phyloP scores from a whole-genome alignment of 2,888 invertebrate species.

The Rhorus exstirpatorius region DNA sequence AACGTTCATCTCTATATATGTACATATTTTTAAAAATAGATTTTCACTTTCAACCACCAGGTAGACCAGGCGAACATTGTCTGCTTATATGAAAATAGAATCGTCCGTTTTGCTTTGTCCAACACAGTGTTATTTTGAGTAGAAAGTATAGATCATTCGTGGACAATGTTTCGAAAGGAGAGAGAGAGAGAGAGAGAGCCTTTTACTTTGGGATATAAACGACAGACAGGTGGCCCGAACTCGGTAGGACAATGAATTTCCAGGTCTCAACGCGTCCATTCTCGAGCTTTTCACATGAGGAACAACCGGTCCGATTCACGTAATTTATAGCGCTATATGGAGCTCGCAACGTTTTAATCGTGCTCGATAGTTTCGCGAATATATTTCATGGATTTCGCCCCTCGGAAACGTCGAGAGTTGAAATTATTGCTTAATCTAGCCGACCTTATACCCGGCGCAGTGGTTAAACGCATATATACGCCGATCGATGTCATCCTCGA shows the following conservation, averaged over 20 bases:
- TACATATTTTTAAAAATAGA: too few relatives aligned
- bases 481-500: constrained; percentile 42
- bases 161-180: constrained; percentile 2
- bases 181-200: too few relatives aligned
- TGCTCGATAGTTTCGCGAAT: constrained; percentile 35
- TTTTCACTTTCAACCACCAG: too few relatives aligned
- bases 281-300: constrained; percentile 12
- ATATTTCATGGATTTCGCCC: constrained; percentile 12
- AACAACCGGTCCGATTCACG: constrained; percentile 27
- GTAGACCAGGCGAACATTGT: too few relatives aligned
- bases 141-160: constrained; percentile 26
- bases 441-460: constrained; percentile 12
- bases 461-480: background rate
- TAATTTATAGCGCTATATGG: constrained; percentile 37
- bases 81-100: too few relatives aligned
- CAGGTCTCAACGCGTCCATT: constrained; percentile 35
- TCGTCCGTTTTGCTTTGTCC: background rate
- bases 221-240: constrained; percentile 38
- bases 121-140: constrained; percentile 4
- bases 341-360: constrained; percentile 20
- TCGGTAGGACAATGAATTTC: constrained; percentile 50
- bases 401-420: constrained; percentile 25
- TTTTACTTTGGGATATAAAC: constrained; percentile 16
- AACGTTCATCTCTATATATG: too few relatives aligned
- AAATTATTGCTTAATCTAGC: constrained; percentile 51